Evolutionary conservation across 2,888 invertebrate species (phyloP).

Genomic region (Noctua janthina): DNA sequence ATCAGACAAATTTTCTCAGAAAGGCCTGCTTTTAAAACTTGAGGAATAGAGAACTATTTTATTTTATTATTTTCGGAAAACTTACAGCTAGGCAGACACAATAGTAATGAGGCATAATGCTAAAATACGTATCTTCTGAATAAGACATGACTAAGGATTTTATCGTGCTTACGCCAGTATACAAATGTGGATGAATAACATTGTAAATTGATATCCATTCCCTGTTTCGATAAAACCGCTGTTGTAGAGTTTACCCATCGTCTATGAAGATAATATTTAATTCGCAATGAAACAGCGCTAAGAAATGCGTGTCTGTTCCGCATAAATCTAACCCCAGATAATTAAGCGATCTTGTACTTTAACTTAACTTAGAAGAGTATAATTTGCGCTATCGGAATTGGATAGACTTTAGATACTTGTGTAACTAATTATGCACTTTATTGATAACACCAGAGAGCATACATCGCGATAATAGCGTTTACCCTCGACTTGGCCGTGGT

Average conservation of each 20-base stretch:
- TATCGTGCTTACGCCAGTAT: neutral
- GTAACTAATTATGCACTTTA: constrained; percentile 49
- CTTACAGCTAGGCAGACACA: too few species aligned
- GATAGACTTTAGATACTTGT: neutral
- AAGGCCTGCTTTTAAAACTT: neutral
- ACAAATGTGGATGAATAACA: neutral
- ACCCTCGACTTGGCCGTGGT: constrained; percentile 44
- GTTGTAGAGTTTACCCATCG: neutral
- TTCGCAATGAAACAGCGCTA: constrained; percentile 20
- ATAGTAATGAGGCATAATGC: neutral
- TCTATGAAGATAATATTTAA: constrained; percentile 16
- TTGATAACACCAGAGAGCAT: constrained; percentile 36
- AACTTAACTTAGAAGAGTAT: constrained; percentile 3
- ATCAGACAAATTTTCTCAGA: neutral
- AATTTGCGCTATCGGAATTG: constrained; percentile 19
- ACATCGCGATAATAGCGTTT: constrained; percentile 15
- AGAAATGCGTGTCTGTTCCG: constrained; percentile 2
- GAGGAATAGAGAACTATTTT: neutral
- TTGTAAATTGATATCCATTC: neutral
- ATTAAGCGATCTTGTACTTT: constrained; percentile 9
- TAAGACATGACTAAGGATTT: constrained; percentile 2
- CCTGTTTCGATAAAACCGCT: neutral
- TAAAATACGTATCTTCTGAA: constrained; percentile 4
- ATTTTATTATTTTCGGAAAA: too few species aligned
- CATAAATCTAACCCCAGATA: neutral